Base-by-base conservation (phyloP, 2,888 invertebrate genomes). In the Drosophila rubida region DNA sequence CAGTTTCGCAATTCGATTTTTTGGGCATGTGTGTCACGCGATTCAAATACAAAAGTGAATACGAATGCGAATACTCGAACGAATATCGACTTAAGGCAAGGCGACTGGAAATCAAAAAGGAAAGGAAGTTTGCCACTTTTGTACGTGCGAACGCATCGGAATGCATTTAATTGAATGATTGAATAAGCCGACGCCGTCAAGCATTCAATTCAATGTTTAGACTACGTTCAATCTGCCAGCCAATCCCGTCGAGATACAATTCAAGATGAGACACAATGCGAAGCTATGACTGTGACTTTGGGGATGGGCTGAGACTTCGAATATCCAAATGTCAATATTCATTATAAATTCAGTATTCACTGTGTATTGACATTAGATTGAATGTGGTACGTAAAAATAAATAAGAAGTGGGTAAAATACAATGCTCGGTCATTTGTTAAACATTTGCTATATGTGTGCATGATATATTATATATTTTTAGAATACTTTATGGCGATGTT, bases 21-120 rank as follows among this genome's bases (percentile, higher is more conserved):
- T 81, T 82, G 80, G 81, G 48, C 81, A 81, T 85, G 83, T 81
- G 83, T 81, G 81, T 81, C 81, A 85, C 64, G 71, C 61, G 69
- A 51, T 53, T 37, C 41, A 58, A 49, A 65, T 48, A 58, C 61
- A 11, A 39, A 55, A 13, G 5, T 54, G 11, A 14, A 58, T 30
- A 16, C 48, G 16, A 53, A 64, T 37, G 14, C 53, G 13, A 58
- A 51, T 50, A 27, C 53, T 25, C 23, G 58, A 35, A n/a, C 39
- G 41, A 68, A 62, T 55, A 51, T 25, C 46, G 42, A 61, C 9
- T 62, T 63, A 69, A 63, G 69, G 63, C 62, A 46, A 61, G 51
- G 51, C 54, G 41, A 71, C 27, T 64, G 58, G 37, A 54, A 66
- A 66, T 54, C 22, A 59, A 60, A 72, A 72, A 57, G 74, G 78